These are phyloP conservation scores for Anguilla pacifica DNA, from an alignment of 2,797 vertebrate species.

Conservation along the genomic window DNA sequence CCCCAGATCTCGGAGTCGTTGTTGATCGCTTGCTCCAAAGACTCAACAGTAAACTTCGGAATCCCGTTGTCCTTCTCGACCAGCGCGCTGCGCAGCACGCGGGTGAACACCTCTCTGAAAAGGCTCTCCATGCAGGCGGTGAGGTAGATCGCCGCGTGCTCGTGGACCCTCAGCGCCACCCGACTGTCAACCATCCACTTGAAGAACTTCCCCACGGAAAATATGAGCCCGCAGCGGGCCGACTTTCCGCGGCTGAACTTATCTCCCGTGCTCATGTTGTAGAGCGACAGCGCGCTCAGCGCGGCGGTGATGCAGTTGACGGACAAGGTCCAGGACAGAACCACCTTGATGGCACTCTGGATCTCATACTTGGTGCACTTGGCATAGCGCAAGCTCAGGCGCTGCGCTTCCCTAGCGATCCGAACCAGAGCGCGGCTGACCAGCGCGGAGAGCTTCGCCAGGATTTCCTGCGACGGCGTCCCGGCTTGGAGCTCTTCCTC, in stretches of 20 bases:
- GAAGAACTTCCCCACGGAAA: conserved; percentile 82
- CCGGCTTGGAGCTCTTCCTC: conserved; percentile 67
- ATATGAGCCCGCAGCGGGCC: conserved; percentile 73
- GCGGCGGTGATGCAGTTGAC: conserved; percentile 78
- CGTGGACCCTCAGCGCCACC: conserved; percentile 76
- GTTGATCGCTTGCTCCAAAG: conserved; percentile 75
- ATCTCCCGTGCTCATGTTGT: conserved; percentile 79
- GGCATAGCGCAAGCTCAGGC: conserved; percentile 77
- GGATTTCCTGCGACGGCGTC: conserved; percentile 64
- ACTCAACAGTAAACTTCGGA: conserved; percentile 72
- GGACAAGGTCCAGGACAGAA: conserved; percentile 80
- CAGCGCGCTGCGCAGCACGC: conserved; percentile 72
- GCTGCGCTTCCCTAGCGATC: conserved; percentile 78
- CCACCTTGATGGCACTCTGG: conserved; percentile 77
- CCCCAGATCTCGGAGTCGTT: conserved; percentile 81
- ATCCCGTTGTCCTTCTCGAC: conserved; percentile 73
- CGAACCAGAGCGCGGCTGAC: conserved; percentile 73
- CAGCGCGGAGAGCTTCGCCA: conserved; percentile 71
- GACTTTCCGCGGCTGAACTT: conserved; percentile 76
- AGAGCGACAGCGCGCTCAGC: conserved; percentile 76
- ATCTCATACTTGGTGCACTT: conserved; percentile 80
- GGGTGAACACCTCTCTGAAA: conserved; percentile 72
- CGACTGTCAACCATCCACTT: conserved; percentile 83
- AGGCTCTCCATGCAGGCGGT: conserved; percentile 78
- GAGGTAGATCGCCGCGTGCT: conserved; percentile 80